Conservation (phyloP, 2,113 vertebrate species). For the Pedetes capensis region DNA sequence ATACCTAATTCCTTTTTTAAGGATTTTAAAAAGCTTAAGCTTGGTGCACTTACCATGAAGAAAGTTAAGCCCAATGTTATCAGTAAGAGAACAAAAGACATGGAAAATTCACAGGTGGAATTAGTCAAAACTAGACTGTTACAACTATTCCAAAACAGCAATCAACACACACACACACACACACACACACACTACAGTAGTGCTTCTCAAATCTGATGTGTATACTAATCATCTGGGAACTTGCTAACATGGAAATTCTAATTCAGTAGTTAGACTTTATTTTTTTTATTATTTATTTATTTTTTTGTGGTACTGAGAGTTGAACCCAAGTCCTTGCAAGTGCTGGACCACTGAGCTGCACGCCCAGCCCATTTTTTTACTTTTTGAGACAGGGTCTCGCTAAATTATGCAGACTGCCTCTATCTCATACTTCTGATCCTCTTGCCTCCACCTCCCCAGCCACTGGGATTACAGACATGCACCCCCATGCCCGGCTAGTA, state of each 20-base stretch:
- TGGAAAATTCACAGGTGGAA: not conserved
- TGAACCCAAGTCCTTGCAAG: no score
- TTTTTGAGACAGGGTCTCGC: no score
- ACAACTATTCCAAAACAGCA: not conserved
- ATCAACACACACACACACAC: not conserved
- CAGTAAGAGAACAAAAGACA: not conserved
- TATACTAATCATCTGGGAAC: not conserved
- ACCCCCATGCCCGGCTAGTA: no score
- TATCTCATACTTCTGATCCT: no score
- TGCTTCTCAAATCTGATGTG: not conserved
- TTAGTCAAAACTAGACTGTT: not conserved
- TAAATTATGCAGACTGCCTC: no score
- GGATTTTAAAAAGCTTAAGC: not conserved
- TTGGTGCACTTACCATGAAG: not conserved
- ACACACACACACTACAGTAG: not conserved
- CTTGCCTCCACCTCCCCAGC: no score
- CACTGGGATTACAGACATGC: no score
- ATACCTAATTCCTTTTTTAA: not conserved
- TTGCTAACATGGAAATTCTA: not conserved
- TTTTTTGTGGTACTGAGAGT: no score
- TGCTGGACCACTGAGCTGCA: no score
- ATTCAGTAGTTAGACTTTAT: not conserved
- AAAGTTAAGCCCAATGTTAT: not conserved
- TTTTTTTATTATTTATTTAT: no score
- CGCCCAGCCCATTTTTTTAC: no score